Conservation (phyloP, 2,797 vertebrate species). For the Erithacus rubecula region DNA sequence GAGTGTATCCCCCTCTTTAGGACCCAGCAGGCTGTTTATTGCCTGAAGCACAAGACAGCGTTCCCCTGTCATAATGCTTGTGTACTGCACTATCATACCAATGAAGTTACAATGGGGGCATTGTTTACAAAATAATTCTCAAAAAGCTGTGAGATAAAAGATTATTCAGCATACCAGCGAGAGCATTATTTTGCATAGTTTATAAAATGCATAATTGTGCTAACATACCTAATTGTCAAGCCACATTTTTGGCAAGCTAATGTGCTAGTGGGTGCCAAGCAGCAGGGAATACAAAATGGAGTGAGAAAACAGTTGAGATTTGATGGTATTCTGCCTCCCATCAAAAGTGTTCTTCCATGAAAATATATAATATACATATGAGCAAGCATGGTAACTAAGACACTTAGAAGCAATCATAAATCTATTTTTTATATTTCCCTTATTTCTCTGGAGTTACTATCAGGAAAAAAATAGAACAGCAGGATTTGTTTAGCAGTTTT, state of each 20-base stretch:
- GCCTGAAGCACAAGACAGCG: background rate
- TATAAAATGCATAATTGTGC: slow-evolving; percentile 5
- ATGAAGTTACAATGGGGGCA: background rate
- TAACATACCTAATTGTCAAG: slow-evolving; percentile 22
- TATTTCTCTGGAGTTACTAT: background rate
- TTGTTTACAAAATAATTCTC: background rate
- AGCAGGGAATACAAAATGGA: slow-evolving; percentile 21
- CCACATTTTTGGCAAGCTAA: slow-evolving; percentile 16
- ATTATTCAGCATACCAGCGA: background rate
- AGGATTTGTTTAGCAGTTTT: background rate
- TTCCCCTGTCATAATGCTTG: background rate
- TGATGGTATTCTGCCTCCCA: background rate
- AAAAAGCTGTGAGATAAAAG: background rate
- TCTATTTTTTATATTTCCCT: background rate
- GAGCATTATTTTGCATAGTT: background rate
- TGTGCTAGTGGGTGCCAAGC: background rate
- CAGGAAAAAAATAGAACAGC: background rate
- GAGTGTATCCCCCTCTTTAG: background rate
- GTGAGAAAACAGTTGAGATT: background rate
- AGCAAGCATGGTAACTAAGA: background rate
- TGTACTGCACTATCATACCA: background rate
- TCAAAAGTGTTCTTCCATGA: background rate
- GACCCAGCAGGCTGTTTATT: background rate
- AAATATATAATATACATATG: background rate
- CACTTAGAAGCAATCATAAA: background rate